Base-by-base conservation (phyloP, 2,888 invertebrate genomes). In the Metalampra italica region DNA sequence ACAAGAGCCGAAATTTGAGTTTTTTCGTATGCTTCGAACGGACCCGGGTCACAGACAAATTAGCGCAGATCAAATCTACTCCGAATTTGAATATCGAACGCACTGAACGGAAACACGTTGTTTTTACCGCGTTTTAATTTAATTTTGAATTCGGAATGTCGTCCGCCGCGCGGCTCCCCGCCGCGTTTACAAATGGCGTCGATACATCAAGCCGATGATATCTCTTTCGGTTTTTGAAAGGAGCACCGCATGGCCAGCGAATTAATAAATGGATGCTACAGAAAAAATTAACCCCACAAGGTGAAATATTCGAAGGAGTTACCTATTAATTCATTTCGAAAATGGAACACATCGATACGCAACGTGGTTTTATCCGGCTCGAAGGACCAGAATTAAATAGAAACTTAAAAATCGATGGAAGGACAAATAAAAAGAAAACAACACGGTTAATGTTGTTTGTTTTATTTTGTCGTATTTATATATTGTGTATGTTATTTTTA, bases 101-200 rank as follows among this genome's bases (percentile, higher is more conserved):
- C 69, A 61, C 67, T 64, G 62, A 75, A 71, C 80, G 82, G 80
- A 82, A 81, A 86, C 77, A 75, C 79, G 82, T 81, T 82, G 87
- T 87, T 88, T 85, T 86, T 86, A 82, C 83, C 78, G 78, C 74
- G 78, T 78, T 87, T 84, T 87, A 87, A 87, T 87, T 88, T 87
- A 88, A 88, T 74, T 85, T 87, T 78, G 78, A 82, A 83, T 85
- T 82, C 63, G 75, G 82, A 80, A 84, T 81, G 81, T 82, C 78
- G 78, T 72, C 69, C 71, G 68, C 65, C 71, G 72, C 67, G 71
- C 73, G 67, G 76, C 76, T 69, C 82, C 88, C 86, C 78, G 81
- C 76, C 59, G 81, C 71, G 82, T 67, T 80, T 75, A 87, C 86
- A 83, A 89, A 89, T 89, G 85, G 82, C 76, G 71, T 74, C 80